A percentile compares a stretch with the other conserved stretches of the same genome.
These are phyloP conservation scores for Nothobranchius kuhntae DNA, from an alignment of 2,113 vertebrate genomes.

Conservation along the genomic window DNA sequence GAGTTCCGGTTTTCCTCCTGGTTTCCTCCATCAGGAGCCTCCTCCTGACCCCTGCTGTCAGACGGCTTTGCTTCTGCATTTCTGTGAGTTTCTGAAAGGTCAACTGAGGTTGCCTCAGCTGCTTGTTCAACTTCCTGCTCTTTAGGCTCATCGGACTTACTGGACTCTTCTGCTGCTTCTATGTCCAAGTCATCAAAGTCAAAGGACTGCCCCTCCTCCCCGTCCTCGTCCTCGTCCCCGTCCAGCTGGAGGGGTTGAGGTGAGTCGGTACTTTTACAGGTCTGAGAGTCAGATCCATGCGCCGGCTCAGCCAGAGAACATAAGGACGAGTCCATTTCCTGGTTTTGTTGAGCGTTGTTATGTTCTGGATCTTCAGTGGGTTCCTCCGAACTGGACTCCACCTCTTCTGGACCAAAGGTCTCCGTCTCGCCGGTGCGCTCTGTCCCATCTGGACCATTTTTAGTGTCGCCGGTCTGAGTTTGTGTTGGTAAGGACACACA, in stretches of 20 bases:
- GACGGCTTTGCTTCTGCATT: slow-evolving; percentile 2
- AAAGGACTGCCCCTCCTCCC: slow-evolving; percentile 62
- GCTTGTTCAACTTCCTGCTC: slow-evolving; percentile 32
- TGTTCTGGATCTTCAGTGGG: slow-evolving; percentile 3
- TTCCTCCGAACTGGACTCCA: background rate
- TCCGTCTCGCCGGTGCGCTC: background rate
- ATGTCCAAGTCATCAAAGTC: slow-evolving; percentile 70
- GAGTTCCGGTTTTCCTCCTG: slow-evolving; percentile 8
- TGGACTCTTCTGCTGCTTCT: slow-evolving; percentile 18
- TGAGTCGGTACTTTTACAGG: background rate
- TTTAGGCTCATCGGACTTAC: background rate
- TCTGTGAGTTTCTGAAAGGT: slow-evolving; percentile 6
- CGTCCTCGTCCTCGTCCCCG: slow-evolving; percentile 26
- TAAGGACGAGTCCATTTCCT: background rate
- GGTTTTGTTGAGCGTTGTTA: background rate
- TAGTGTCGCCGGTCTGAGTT: background rate
- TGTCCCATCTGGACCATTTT: background rate
- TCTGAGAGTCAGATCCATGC: background rate
- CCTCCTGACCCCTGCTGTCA: background rate
- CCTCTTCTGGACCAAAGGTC: background rate
- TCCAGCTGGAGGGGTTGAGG: background rate
- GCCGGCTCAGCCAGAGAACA: background rate
- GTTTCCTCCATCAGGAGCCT: no score
- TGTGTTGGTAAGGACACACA: background rate
- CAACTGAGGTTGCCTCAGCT: slow-evolving; percentile 19